phyloP scores from a whole-genome alignment of 2,888 invertebrate genomes.

The Tinea semifulvella region DNA sequence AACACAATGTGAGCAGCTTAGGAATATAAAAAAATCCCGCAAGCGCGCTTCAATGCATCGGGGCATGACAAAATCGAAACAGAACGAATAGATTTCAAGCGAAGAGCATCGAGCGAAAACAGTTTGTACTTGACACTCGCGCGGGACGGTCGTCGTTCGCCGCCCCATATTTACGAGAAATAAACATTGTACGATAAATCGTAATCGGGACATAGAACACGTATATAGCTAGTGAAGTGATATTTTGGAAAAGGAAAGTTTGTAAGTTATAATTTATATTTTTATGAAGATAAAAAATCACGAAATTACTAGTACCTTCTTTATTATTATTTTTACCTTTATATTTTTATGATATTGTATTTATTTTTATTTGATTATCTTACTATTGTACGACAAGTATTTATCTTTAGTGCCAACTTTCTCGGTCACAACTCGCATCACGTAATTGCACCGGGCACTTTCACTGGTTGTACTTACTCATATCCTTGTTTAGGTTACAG shows the following conservation, averaged over 20 bases:
- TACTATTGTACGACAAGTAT: neutral
- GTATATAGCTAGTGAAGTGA: no score
- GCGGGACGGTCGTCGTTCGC: neutral
- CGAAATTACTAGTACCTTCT: no score
- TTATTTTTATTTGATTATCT: neutral
- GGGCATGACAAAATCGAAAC: constrained; percentile 7
- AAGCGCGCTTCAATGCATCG: constrained; percentile 3
- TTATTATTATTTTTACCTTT: no score
- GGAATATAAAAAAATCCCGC: constrained; percentile 5
- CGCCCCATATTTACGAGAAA: constrained; percentile 14
- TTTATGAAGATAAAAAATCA: no score
- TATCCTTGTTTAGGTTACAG: no score
- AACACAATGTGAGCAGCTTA: constrained; percentile 1
- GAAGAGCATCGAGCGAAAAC: neutral
- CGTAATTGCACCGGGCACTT: constrained; percentile 14
- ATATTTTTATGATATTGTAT: neutral
- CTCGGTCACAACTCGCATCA: constrained; percentile 18
- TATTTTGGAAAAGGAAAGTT: no score
- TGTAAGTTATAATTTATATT: no score
- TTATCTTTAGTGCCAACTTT: constrained; percentile 1
- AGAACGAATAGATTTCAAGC: no score
- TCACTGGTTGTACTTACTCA: no score
- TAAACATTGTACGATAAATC: constrained; percentile 20
- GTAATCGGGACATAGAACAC: no score
- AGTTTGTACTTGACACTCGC: neutral